Evolutionary conservation across 2,113 vertebrate genomes (phyloP), one percentile per base, ranked within the genome.

Genomic region (Sturnira hondurensis): DNA sequence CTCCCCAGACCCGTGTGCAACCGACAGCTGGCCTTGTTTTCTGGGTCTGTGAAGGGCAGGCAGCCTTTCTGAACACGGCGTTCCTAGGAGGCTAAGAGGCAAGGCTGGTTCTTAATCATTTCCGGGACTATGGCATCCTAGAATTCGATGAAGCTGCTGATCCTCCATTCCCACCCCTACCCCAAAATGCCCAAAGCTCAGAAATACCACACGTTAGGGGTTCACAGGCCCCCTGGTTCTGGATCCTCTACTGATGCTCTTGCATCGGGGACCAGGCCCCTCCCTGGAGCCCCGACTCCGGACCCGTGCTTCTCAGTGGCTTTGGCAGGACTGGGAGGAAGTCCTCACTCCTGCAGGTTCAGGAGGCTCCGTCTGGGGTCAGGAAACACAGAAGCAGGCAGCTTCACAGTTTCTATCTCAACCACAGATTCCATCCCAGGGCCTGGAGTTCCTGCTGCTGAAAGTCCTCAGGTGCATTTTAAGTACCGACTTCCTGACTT

Each of bases 121-220:
- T n/a, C n/a, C 11, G n/a, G 17, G 33, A n/a, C 61, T 65, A 13
- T 43, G 45, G 78, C 76, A 43, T 22, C 43, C 68, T 52, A 41
- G 58, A 52, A n/a, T 33, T 45, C n/a, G 36, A 56, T 2, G 6
- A 36, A 36, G 58, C 43, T 36, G 14, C 8, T 41, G 43, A 0
- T 6, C 19, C 17, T 28, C 50, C 33, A 5, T 3, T 0, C 13
- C 26, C 36, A 24, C 4, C 10, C 24, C 47, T n/a, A n/a, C 0
- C 0, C 0, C 2, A 8, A 16, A 4, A 5, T 4, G 4, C 45
- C 89, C 26, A 9, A 43, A 26, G n/a, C 5, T 0, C 52, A 24
- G 19, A 19, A 1, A 16, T 5, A 0, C 20, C 54, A 26, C 65
- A 5, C 4, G 28, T 43, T 31, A 26, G 52, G 71, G 11, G 15